Evolutionary conservation across 2,113 vertebrate species (phyloP).

Genomic region (Nibea albiflora): DNA sequence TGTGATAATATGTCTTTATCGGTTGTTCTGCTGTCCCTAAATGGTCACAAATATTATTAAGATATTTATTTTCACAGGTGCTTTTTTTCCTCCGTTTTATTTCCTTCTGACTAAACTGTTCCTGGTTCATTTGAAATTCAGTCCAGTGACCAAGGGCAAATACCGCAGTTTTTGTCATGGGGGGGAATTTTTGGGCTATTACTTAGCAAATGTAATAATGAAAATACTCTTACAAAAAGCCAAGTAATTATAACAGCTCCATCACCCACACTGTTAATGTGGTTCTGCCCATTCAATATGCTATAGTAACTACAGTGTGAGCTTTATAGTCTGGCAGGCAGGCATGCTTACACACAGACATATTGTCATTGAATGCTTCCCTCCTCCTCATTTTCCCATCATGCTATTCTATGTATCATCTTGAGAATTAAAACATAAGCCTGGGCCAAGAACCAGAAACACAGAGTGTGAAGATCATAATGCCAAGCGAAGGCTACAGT

Average conservation of each 20-base stretch:
- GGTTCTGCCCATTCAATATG: constrained; percentile 5
- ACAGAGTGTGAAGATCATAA: constrained; percentile 32
- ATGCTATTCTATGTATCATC: background rate
- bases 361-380: constrained; percentile 6
- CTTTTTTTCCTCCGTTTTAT: background rate
- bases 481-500: background rate
- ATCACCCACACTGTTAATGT: constrained; percentile 7
- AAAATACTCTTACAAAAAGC: background rate
- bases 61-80: background rate
- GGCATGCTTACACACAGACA: constrained; percentile 5
- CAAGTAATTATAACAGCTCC: constrained; percentile 5
- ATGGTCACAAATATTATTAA: background rate
- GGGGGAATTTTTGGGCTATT: background rate
- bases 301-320: background rate
- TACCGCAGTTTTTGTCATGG: background rate
- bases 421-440: background rate
- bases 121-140: background rate
- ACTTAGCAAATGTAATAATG: background rate
- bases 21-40: background rate
- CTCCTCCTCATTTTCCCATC: constrained; percentile 1
- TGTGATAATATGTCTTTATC: background rate
- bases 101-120: background rate
- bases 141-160: background rate
- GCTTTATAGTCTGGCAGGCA: constrained; percentile 7
- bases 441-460: background rate